phyloP scores from a whole-genome alignment of 2,113 vertebrate genomes.

The Monarcha castaneiventris region DNA sequence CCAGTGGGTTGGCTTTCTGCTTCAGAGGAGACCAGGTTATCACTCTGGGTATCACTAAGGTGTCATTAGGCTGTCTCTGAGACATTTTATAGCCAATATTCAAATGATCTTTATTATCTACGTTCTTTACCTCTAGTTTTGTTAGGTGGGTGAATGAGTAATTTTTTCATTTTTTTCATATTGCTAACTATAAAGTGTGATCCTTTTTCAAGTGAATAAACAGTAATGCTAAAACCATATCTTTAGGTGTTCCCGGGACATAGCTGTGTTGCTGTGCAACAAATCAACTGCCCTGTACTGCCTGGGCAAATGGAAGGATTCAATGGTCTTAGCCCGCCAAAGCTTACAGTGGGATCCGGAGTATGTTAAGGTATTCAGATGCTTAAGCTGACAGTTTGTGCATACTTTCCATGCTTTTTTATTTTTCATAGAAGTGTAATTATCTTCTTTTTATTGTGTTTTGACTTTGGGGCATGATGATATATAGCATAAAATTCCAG shows the following conservation, averaged over 20 bases:
- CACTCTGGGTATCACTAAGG: background rate
- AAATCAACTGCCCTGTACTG: slow-evolving; percentile 74
- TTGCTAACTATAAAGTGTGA: background rate
- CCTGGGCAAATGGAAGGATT: slow-evolving; percentile 72
- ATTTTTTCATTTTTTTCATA: background rate
- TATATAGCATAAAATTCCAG: background rate
- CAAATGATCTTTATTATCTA: background rate
- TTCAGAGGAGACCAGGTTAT: background rate
- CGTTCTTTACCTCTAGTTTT: background rate
- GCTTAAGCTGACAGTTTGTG: background rate
- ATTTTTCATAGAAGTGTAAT: background rate
- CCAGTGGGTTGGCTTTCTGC: background rate
- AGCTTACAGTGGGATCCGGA: slow-evolving; percentile 62
- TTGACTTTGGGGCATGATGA: background rate
- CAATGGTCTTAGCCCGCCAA: slow-evolving; percentile 54
- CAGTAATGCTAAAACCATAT: background rate
- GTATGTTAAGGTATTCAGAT: slow-evolving; percentile 74
- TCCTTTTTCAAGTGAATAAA: background rate
- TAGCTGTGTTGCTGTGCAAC: slow-evolving; percentile 77
- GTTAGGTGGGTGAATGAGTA: background rate
- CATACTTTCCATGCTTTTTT: background rate
- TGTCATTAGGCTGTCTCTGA: background rate
- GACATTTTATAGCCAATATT: background rate
- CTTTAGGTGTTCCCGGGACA: slow-evolving; percentile 64
- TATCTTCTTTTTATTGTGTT: background rate